Evolutionary conservation across 2,888 invertebrate species (phyloP).

Genomic region (Lordiphosa andalusiaca): DNA sequence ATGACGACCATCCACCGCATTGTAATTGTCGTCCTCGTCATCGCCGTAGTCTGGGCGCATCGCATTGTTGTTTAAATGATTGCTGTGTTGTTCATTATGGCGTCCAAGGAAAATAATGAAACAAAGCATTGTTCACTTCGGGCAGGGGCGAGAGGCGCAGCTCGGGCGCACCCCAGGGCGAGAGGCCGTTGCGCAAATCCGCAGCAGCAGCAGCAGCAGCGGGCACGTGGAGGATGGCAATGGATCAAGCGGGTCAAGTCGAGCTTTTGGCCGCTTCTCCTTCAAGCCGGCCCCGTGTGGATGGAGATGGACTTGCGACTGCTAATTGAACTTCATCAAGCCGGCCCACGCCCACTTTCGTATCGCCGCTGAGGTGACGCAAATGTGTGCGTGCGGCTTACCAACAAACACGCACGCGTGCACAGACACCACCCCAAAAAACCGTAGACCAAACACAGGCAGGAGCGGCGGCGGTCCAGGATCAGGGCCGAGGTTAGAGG

Average conservation of each 20-base stretch:
- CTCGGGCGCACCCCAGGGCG: conserved; percentile 12
- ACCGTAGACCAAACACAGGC: conserved; percentile 29
- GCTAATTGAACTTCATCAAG: conserved; percentile 62
- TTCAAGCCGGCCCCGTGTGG: too few species aligned
- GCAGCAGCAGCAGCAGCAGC: neutral
- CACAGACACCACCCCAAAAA: conserved; percentile 34
- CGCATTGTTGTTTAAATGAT: conserved; percentile 61
- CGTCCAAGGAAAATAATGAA: conserved; percentile 38
- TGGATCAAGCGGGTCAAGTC: neutral
- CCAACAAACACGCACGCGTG: conserved; percentile 59
- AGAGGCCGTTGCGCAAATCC: conserved; percentile 1
- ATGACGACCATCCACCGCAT: conserved; percentile 58
- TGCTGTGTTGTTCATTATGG: conserved; percentile 56
- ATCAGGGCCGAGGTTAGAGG: conserved; percentile 36
- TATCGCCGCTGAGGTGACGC: conserved; percentile 40
- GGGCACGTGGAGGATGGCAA: conserved; percentile 12
- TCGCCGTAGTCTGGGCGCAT: conserved; percentile 39
- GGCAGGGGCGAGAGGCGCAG: conserved; percentile 2
- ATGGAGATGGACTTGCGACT: conserved; percentile 13
- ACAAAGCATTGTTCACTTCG: conserved; percentile 33
- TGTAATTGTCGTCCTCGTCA: conserved; percentile 58
- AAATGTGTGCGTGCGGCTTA: conserved; percentile 62
- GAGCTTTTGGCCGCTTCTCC: too few species aligned
- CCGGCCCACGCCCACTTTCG: conserved; percentile 52
- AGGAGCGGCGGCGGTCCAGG: conserved; percentile 27